A percentile compares a stretch with the other conserved stretches of the same genome.
These are phyloP conservation scores for Plagodis dolabraria DNA, from an alignment of 2,888 invertebrate species.

Conservation along the genomic window DNA sequence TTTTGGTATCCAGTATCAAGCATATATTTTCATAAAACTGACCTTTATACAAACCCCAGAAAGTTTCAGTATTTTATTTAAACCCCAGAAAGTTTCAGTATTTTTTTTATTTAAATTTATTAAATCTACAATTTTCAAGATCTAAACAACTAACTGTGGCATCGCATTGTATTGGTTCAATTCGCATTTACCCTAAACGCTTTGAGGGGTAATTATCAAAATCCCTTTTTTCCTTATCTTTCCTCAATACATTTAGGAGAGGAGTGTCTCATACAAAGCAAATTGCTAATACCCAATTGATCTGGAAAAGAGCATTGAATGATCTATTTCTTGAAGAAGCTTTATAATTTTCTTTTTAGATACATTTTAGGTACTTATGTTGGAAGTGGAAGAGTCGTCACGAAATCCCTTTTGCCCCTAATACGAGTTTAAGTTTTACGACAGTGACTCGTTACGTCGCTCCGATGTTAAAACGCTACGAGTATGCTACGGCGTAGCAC, in stretches of 20 bases:
- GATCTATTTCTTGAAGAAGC: conserved; percentile 71
- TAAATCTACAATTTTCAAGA: too few species aligned
- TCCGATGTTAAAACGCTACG: conserved; percentile 24
- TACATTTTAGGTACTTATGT: conserved; percentile 36
- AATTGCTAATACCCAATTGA: conserved; percentile 76
- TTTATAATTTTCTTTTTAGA: conserved; percentile 66
- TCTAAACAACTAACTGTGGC: conserved; percentile 52
- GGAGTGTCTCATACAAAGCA: conserved; percentile 70
- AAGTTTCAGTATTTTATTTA: too few species aligned
- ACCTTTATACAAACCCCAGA: too few species aligned
- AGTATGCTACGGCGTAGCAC: conserved; percentile 22
- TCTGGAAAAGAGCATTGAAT: conserved; percentile 68
- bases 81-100: too few species aligned
- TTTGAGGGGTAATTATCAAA: conserved; percentile 68
- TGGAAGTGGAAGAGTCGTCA: conserved; percentile 46
- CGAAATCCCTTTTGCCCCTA: conserved; percentile 47
- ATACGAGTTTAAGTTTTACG: conserved; percentile 57
- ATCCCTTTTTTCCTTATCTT: conserved; percentile 60
- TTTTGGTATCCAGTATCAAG: too few species aligned
- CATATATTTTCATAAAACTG: too few species aligned
- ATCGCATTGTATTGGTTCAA: conserved; percentile 54
- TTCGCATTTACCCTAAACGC: conserved; percentile 61
- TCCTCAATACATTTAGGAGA: conserved; percentile 62
- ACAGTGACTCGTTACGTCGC: conserved; percentile 36
- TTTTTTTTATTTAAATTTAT: too few species aligned